Evolutionary conservation across 2,888 invertebrate species (phyloP).

Genomic region (Antitype chi): DNA sequence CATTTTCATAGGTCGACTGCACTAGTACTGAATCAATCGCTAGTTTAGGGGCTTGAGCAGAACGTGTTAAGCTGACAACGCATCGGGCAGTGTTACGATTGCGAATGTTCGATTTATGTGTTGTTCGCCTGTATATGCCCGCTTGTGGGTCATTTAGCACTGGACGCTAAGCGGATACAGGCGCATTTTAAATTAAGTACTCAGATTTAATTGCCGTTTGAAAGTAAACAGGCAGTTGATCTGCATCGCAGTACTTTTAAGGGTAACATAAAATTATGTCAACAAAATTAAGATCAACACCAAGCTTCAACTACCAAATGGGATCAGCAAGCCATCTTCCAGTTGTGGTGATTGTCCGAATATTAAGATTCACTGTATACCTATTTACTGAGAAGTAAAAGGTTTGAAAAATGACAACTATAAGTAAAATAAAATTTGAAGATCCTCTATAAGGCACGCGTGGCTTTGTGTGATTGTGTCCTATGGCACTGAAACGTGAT

Average conservation of each 20-base stretch:
- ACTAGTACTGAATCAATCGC: slow-evolving; percentile 38
- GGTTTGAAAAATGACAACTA: background rate
- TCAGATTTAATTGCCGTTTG: background rate
- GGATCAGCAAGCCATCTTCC: background rate
- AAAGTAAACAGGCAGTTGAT: too few relatives aligned
- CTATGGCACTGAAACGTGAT: too few relatives aligned
- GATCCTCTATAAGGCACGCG: too few relatives aligned
- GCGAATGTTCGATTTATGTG: slow-evolving; percentile 68
- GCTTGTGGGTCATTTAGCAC: slow-evolving; percentile 56
- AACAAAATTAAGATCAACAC: too few relatives aligned
- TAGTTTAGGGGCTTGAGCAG: slow-evolving; percentile 43
- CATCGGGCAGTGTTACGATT: slow-evolving; percentile 61
- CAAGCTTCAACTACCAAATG: background rate
- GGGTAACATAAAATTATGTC: background rate
- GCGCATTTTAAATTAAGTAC: slow-evolving; percentile 22
- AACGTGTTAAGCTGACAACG: slow-evolving; percentile 68
- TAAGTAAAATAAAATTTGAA: background rate
- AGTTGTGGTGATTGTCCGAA: background rate
- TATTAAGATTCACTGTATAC: background rate
- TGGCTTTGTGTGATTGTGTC: too few relatives aligned
- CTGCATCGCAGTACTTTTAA: background rate
- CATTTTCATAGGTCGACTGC: background rate
- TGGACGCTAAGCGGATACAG: slow-evolving; percentile 19
- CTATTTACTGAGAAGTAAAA: background rate
- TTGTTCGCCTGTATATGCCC: slow-evolving; percentile 41